Evolutionary conservation across 2,888 invertebrate species (phyloP).

Genomic region (Dryadula phaetusa): DNA sequence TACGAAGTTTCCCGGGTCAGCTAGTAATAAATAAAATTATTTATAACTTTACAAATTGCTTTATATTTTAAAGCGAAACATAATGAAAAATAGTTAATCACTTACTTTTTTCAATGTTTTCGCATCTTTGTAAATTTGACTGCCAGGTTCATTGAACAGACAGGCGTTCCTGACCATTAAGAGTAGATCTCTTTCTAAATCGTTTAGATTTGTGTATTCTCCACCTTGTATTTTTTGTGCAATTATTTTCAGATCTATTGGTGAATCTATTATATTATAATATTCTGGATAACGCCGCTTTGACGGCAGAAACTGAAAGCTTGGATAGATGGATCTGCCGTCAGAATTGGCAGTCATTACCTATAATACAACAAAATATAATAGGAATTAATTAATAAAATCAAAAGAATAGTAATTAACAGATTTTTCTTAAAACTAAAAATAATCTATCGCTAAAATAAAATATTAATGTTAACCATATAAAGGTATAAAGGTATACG

Average conservation of each 20-base stretch:
- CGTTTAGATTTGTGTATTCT: slow-evolving; percentile 90
- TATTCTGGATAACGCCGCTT: slow-evolving; percentile 97
- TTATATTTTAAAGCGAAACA: not conserved
- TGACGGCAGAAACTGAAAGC: slow-evolving; percentile 96
- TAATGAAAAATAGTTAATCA: slow-evolving; percentile 48
- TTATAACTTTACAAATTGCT: no score
- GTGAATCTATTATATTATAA: slow-evolving; percentile 96
- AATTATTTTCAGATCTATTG: slow-evolving; percentile 97
- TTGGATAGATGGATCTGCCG: slow-evolving; percentile 92
- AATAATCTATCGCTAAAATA: no score
- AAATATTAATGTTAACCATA: no score
- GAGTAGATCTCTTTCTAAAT: slow-evolving; percentile 95
- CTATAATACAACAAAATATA: slow-evolving; percentile 50
- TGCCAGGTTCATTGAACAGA: slow-evolving; percentile 97
- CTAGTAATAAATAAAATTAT: no score
- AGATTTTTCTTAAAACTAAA: not conserved
- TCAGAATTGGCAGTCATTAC: slow-evolving; percentile 95
- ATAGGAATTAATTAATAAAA: not conserved
- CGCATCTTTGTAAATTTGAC: slow-evolving; percentile 98
- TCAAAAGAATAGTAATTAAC: not conserved
- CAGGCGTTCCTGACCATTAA: slow-evolving; percentile 98
- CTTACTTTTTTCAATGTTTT: slow-evolving; percentile 92
- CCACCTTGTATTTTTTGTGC: slow-evolving; percentile 95
- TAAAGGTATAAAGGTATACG: no score
- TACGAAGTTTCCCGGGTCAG: no score